Conservation (phyloP, 2,888 invertebrate species). For the Ellobium chinense region DNA sequence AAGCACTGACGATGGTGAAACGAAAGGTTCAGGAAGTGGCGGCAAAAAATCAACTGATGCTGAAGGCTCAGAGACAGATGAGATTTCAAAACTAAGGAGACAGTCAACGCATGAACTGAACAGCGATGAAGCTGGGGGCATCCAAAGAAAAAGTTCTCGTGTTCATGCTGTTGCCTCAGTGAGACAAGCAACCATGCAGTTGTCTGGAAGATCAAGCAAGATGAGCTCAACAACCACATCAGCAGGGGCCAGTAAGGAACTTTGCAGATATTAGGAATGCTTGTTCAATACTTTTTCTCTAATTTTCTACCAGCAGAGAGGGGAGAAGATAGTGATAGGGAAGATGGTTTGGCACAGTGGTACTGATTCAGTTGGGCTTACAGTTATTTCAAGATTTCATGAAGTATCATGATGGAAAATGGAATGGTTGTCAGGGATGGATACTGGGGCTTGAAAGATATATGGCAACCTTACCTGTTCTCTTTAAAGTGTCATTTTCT, state of each 20-base stretch:
- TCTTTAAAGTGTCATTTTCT: too few species aligned
- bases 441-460: too few species aligned
- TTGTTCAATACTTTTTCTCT: not conserved
- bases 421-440: too few species aligned
- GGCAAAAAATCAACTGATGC: not conserved
- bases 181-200: conserved; percentile 7
- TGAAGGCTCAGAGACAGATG: not conserved
- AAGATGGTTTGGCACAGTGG: not conserved
- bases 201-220: not conserved
- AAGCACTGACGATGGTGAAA: not conserved
- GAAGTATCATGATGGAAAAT: too few species aligned
- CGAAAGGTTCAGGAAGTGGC: not conserved
- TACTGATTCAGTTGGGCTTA: not conserved
- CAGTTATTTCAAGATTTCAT: too few species aligned
- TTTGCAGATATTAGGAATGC: too few species aligned
- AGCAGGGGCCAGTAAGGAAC: not conserved
- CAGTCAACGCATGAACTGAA: conserved; percentile 41
- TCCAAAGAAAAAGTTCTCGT: not conserved
- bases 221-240: not conserved
- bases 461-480: too few species aligned
- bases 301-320: not conserved
- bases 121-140: not conserved
- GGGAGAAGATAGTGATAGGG: not conserved
- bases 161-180: conserved; percentile 1
- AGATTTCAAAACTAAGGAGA: not conserved